phyloP scores from a whole-genome alignment of 1,140 invertebrate species.

The Pseudomyrmex dendroicus region DNA sequence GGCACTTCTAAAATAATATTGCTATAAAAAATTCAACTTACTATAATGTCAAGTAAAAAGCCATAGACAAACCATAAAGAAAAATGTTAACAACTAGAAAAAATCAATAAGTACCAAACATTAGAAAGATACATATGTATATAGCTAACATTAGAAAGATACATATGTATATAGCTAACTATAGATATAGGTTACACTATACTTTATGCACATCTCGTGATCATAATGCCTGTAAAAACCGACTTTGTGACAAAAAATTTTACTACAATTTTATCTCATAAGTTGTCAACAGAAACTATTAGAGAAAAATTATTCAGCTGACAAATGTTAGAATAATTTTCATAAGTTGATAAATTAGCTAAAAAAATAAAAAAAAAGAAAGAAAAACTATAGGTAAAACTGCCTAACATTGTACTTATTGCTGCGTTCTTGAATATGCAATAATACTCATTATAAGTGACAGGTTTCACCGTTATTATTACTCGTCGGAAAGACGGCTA shows the following conservation, averaged over 20 bases:
- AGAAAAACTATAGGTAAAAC: background rate
- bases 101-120: too few species aligned
- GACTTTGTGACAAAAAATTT: background rate
- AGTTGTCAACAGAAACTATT: constrained; percentile 11
- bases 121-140: too few species aligned
- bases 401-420: too few species aligned
- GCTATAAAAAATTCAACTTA: too few species aligned
- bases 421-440: constrained; percentile 2
- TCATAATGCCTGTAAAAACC: constrained; percentile 35
- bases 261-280: constrained; percentile 33
- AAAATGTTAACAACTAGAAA: too few species aligned
- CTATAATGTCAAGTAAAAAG: too few species aligned
- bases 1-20: too few species aligned
- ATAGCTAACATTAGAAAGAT: too few species aligned
- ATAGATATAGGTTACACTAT: background rate
- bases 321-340: constrained; percentile 39
- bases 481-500: background rate
- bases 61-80: too few species aligned
- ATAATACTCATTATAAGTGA: constrained; percentile 18
- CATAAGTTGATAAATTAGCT: background rate
- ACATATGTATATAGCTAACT: too few species aligned
- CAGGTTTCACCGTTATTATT: constrained; percentile 39
- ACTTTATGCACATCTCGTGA: constrained; percentile 45
- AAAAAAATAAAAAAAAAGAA: background rate
- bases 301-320: background rate